These are phyloP conservation scores for Limnephilus auricula DNA, from an alignment of 2,888 invertebrate genomes.

Conservation along the genomic window DNA sequence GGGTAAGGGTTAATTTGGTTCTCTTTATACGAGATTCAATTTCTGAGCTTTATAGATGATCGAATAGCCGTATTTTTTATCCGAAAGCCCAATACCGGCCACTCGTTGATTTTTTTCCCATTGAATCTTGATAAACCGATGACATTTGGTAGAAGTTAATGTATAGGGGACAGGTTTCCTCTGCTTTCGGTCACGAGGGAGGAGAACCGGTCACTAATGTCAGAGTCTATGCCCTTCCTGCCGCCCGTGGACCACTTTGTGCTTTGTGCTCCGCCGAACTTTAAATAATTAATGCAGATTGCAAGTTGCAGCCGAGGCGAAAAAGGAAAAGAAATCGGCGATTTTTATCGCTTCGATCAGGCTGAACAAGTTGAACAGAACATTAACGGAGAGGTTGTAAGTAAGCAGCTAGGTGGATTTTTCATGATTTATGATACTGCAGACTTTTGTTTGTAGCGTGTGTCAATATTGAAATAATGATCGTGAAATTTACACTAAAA, in stretches of 20 bases:
- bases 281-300: constrained; percentile 24
- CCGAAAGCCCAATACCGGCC: neutral
- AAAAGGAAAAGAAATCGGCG: neutral
- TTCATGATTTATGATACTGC: neutral
- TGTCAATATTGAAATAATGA: neutral
- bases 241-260: constrained; percentile 31
- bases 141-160: constrained; percentile 37
- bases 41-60: neutral
- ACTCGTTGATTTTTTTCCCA: neutral
- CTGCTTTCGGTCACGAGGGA: constrained; percentile 26
- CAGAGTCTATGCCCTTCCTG: constrained; percentile 44
- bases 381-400: neutral
- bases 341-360: neutral
- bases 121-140: constrained; percentile 38
- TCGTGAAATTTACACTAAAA: neutral
- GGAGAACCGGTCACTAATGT: constrained; percentile 45
- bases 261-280: constrained; percentile 29
- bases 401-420: neutral
- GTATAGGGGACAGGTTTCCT: constrained; percentile 14
- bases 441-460: neutral
- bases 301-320: neutral
- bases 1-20: no score
- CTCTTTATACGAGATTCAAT: neutral
- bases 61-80: neutral
- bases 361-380: neutral